phyloP scores from a whole-genome alignment of 2,113 vertebrate genomes.

The Chaetura pelagica region DNA sequence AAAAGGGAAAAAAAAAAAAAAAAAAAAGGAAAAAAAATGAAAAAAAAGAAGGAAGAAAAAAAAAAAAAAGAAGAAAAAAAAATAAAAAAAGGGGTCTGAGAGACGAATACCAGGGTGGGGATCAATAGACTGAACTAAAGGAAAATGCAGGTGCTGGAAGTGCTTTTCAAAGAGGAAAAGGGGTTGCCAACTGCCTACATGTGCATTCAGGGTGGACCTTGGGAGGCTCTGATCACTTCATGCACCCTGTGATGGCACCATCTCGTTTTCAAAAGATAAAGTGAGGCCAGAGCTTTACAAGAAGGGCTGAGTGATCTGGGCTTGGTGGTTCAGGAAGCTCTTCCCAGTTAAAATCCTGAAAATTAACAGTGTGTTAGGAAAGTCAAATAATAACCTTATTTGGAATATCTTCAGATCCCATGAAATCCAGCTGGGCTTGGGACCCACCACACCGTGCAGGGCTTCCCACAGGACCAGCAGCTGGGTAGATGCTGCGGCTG shows the following conservation, averaged over 20 bases:
- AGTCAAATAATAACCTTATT: not conserved
- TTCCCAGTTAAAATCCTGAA: not conserved
- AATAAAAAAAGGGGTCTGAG: not conserved
- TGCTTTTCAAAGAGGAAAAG: not conserved
- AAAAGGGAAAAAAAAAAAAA: too few relatives aligned
- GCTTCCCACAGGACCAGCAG: not conserved
- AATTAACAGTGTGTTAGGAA: not conserved
- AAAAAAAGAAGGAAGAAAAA: too few relatives aligned
- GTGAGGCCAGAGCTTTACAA: not conserved
- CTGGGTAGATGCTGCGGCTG: not conserved
- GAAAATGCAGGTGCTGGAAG: not conserved
- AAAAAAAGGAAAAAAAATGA: too few relatives aligned
- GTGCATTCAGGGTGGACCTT: not conserved
- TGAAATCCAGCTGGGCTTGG: not conserved
- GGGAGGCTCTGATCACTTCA: not conserved
- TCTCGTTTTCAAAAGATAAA: not conserved
- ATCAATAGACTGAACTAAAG: not conserved
- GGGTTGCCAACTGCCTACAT: not conserved
- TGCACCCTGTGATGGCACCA: too few relatives aligned
- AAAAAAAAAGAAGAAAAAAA: too few relatives aligned
- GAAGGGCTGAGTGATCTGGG: not conserved
- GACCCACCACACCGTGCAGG: not conserved
- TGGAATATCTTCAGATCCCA: fast-evolving
- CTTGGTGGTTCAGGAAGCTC: not conserved
- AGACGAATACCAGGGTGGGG: not conserved